Conservation (phyloP, 53 echinoderm and acorn worm genomes). For the Apostichopus leukothele region DNA sequence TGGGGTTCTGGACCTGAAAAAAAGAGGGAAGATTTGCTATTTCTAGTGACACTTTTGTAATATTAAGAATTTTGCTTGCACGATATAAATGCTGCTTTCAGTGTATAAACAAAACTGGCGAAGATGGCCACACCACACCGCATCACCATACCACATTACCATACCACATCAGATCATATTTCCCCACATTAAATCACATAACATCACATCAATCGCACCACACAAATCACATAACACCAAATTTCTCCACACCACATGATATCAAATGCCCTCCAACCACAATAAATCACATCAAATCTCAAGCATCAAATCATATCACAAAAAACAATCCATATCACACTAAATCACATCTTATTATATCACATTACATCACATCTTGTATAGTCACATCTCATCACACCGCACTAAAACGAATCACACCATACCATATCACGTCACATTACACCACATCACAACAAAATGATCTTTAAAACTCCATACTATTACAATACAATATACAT, state of each 20-base stretch:
- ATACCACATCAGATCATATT: slow-evolving; percentile 44
- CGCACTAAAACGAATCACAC: slow-evolving; percentile 39
- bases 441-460: slow-evolving; percentile 29
- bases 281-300: no score
- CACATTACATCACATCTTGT: slow-evolving; percentile 39
- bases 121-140: slow-evolving; percentile 26
- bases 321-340: slow-evolving; percentile 49
- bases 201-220: slow-evolving; percentile 17
- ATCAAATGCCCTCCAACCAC: no score
- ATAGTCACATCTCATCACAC: slow-evolving; percentile 33
- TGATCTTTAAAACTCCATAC: no score
- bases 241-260: no score
- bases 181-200: slow-evolving; percentile 48
- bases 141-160: slow-evolving; percentile 38
- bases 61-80: no score
- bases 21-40: neutral
- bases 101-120: no score
- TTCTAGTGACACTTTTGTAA: no score
- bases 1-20: neutral
- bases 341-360: slow-evolving; percentile 44
- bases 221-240: no score
- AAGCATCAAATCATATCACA: no score
- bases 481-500: no score
- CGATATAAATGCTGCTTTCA: no score
- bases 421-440: slow-evolving; percentile 55